Evolutionary conservation across 2,113 vertebrate species (phyloP), one percentile per base, ranked within the genome.

Genomic region (Amia ocellicauda): DNA sequence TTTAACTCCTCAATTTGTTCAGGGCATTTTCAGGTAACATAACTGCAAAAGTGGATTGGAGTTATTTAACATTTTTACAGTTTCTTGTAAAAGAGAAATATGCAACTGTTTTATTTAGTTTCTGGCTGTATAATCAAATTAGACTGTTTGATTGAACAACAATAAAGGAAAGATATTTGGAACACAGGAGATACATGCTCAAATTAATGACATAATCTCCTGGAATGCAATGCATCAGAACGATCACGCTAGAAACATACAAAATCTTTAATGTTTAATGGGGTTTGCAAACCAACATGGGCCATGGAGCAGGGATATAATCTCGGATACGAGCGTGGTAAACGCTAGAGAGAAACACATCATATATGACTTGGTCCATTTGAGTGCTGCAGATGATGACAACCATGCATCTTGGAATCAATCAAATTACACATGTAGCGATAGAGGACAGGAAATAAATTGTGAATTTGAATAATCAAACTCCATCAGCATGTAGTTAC

Each of bases 201-300:
- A 36, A 36, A 36, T 7, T 36, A 36, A 36, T 36, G 31, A 11
- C n/a, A n/a, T 36, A 7, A 36, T 36, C 11, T 36, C 11, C 11
- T 36, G 11, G 11, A 11, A 36, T 5, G 31, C 1, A 36, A 11
- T 5, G 31, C 5, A 36, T 36, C 31, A 7, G 31, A 5, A 36
- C 19, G 16, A 67, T 74, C 63, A 74, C 29, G 55, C 20, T 29
- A 17, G 43, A 41, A 66, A 69, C 27, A 59, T 40, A 64, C 57
- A 58, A 58, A 28, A 51, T 40, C 28, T 10, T 5, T 14, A 53
- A 67, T 61, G 62, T 54, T 49, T 53, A 63, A 52, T 41, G 61
- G 61, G 50, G 47, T 52, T 17, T n/a, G 41, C 43, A 19, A 19
- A 20, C 8, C 23, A 16, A 8, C 56, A 27, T 45, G 58, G 58